Percentiles rank a stretch among this genome's conserved stretches.
Evolutionary conservation across 2,797 vertebrate species (phyloP).

Genomic region (Myotis vivesi): DNA sequence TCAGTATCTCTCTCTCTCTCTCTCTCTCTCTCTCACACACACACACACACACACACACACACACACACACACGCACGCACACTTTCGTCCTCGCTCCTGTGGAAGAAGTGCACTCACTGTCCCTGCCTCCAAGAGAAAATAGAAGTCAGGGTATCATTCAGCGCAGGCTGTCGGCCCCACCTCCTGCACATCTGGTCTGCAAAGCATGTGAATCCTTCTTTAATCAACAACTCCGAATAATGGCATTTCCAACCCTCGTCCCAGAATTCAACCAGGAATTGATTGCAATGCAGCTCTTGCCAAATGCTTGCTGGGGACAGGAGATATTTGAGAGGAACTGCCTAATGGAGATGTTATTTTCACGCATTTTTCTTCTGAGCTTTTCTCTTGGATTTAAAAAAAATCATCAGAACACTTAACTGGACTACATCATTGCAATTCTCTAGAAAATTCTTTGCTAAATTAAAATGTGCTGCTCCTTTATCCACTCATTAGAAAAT

Average conservation of each 20-base stretch:
- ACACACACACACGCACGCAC: not conserved
- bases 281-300: constrained; percentile 49
- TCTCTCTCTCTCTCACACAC: too few species aligned
- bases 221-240: constrained; percentile 69
- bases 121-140: not conserved
- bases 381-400: constrained; percentile 40
- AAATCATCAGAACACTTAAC: constrained; percentile 36
- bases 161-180: not conserved
- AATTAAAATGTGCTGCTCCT: constrained; percentile 35
- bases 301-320: constrained; percentile 36
- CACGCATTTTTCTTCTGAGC: constrained; percentile 28
- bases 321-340: constrained; percentile 18
- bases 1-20: not conserved
- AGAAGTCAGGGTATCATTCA: constrained; percentile 20
- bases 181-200: constrained; percentile 64
- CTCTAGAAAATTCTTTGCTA: not conserved
- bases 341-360: not conserved
- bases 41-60: not conserved
- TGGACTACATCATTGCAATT: constrained; percentile 3
- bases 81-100: not conserved
- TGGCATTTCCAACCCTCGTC: constrained; percentile 56
- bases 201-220: constrained; percentile 57
- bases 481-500: not conserved
- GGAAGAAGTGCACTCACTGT: not conserved
- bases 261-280: constrained; percentile 63